A percentile compares a stretch with the other conserved stretches of the same genome.
Conservation (phyloP, 2,113 vertebrate genomes). For the Hemibagrus wyckioides region DNA sequence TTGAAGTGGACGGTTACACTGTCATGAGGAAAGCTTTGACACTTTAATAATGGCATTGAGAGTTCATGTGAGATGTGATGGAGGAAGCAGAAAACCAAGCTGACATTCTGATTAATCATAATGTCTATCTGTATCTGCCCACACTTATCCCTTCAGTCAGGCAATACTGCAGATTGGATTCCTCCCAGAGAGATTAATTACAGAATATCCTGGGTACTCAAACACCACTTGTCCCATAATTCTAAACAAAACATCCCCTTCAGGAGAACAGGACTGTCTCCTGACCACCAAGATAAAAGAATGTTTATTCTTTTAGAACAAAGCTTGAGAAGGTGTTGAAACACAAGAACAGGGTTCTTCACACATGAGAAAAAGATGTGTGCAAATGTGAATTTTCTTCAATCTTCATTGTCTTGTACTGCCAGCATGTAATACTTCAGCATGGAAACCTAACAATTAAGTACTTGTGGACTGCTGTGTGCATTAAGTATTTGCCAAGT, state of each 20-base stretch:
- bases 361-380: neutral
- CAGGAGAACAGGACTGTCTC: conserved; percentile 36
- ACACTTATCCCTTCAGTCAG: conserved; percentile 23
- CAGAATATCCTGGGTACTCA: conserved; percentile 30
- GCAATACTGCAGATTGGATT: conserved; percentile 37
- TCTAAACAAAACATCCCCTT: conserved; percentile 51
- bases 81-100: conserved; percentile 17
- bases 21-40: neutral
- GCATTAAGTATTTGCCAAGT: neutral
- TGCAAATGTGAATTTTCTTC: conserved; percentile 28
- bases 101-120: conserved; percentile 38
- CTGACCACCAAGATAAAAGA: neutral
- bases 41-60: conserved; percentile 24
- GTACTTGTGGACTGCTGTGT: neutral
- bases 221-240: conserved; percentile 41
- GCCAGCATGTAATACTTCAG: neutral
- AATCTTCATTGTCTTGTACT: conserved; percentile 2
- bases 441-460: neutral
- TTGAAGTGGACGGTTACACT: neutral
- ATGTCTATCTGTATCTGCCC: conserved; percentile 34
- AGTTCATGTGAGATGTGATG: neutral
- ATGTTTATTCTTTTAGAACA: conserved; percentile 44
- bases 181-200: conserved; percentile 50
- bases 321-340: conserved; percentile 42
- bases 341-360: conserved; percentile 41